phyloP scores from a whole-genome alignment of 2,113 vertebrate genomes.

The Genyomyrus donnyi region DNA sequence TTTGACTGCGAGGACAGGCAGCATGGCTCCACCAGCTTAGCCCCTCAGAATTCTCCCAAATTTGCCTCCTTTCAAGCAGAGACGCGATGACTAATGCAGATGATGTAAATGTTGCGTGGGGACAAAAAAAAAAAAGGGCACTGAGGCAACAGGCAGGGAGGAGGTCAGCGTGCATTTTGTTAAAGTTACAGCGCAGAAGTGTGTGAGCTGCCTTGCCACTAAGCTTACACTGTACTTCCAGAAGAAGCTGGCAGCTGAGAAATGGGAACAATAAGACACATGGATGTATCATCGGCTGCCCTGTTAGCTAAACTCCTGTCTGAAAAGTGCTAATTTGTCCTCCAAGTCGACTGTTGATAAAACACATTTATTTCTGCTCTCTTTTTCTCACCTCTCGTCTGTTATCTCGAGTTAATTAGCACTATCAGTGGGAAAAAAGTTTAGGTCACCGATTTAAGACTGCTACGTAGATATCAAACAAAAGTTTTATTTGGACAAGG shows the following conservation, averaged over 20 bases:
- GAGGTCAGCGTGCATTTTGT: not conserved
- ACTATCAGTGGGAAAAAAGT: constrained; percentile 51
- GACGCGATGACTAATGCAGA: constrained; percentile 18
- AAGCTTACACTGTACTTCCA: not conserved
- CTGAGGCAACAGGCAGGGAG: not conserved
- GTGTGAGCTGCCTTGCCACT: too few relatives aligned
- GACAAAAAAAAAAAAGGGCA: not conserved
- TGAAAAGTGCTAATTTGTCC: constrained; percentile 22
- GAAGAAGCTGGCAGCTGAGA: not conserved
- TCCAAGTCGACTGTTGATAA: constrained; percentile 38
- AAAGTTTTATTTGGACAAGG: constrained; percentile 6
- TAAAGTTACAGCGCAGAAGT: not conserved
- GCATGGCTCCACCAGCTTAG: not conserved
- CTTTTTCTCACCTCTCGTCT: constrained; percentile 57
- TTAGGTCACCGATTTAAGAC: constrained; percentile 28
- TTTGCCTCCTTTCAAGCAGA: constrained; percentile 15
- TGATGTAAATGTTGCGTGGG: constrained; percentile 14
- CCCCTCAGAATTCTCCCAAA: constrained; percentile 12
- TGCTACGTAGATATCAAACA: not conserved
- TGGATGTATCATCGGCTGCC: too few relatives aligned
- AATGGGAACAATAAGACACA: not conserved
- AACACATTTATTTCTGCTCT: constrained; percentile 59
- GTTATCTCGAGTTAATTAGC: constrained; percentile 60
- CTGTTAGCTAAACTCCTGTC: constrained; percentile 17
- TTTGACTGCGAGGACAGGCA: constrained; percentile 12